Percentiles rank a stretch among this genome's conserved stretches.
These are phyloP conservation scores for Peromyscus maniculatus DNA, from an alignment of 2,113 vertebrate genomes.

Conservation along the genomic window DNA sequence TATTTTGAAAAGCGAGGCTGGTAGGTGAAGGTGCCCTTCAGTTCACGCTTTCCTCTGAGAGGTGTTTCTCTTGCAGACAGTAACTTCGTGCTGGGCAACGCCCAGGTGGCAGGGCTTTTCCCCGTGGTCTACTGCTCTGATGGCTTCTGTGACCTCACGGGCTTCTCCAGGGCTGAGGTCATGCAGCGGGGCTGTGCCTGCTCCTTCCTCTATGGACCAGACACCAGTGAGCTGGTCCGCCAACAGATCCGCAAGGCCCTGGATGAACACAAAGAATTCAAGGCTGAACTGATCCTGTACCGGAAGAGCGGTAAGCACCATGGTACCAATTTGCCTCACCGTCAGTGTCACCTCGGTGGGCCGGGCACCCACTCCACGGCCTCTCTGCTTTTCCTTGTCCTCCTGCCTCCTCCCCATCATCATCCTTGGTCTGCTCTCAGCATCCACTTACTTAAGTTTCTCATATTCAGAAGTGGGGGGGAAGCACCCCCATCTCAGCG, in stretches of 20 bases:
- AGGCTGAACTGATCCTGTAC: slow-evolving; percentile 87
- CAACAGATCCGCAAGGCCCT: slow-evolving; percentile 86
- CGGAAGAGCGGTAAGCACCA: slow-evolving; percentile 86
- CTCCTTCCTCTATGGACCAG: slow-evolving; percentile 87
- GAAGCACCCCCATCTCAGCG: background rate
- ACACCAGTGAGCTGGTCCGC: slow-evolving; percentile 86
- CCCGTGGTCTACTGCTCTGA: slow-evolving; percentile 89
- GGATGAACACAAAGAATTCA: slow-evolving; percentile 86
- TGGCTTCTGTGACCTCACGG: slow-evolving; percentile 89
- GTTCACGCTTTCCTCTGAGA: slow-evolving; percentile 44
- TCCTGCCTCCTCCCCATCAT: background rate
- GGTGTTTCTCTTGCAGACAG: slow-evolving; percentile 85
- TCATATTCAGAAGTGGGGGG: background rate
- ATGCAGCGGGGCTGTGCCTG: slow-evolving; percentile 88
- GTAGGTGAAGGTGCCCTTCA: background rate
- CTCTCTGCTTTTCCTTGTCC: background rate
- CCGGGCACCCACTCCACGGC: background rate
- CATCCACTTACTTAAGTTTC: background rate
- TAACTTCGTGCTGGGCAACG: slow-evolving; percentile 89
- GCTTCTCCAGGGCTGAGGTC: slow-evolving; percentile 88
- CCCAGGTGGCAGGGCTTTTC: slow-evolving; percentile 86
- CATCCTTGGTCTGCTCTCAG: background rate
- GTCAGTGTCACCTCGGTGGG: background rate
- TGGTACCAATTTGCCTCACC: background rate
- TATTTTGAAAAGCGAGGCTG: background rate